These are phyloP conservation scores for Agriopis marginaria DNA, from an alignment of 2,888 invertebrate genomes.

Conservation along the genomic window DNA sequence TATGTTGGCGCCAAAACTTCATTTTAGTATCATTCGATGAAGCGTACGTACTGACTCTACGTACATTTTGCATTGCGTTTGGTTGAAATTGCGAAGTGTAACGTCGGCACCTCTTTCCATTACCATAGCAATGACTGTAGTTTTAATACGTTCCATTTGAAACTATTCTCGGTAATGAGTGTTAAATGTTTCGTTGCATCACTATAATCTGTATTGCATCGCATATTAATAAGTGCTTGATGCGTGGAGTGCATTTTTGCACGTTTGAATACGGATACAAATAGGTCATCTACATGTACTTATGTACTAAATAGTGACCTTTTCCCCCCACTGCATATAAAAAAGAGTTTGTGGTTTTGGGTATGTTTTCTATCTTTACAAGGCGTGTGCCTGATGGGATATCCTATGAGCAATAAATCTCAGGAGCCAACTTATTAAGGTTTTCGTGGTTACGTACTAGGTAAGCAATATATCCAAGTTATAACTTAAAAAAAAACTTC, in stretches of 20 bases:
- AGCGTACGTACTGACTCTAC: constrained; percentile 15
- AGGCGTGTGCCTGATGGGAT: no score
- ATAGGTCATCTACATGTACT: neutral
- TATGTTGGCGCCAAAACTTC: no score
- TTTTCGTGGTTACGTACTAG: no score
- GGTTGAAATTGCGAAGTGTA: constrained; percentile 57
- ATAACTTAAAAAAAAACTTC: no score
- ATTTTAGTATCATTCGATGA: neutral
- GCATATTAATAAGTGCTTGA: constrained; percentile 11
- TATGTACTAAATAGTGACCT: neutral
- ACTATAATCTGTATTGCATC: constrained; percentile 14
- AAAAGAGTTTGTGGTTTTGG: neutral
- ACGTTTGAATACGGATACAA: constrained; percentile 14
- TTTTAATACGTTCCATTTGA: constrained; percentile 31
- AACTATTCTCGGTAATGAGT: constrained; percentile 32
- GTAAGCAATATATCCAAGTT: no score
- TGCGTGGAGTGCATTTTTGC: constrained; percentile 19
- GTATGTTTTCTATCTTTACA: no score
- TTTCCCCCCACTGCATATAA: neutral
- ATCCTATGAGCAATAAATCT: no score
- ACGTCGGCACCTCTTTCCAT: constrained; percentile 65
- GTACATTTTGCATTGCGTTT: constrained; percentile 41
- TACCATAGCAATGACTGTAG: constrained; percentile 57
- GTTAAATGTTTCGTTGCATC: constrained; percentile 32
- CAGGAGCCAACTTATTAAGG: no score